Evolutionary conservation across 2,797 vertebrate species (phyloP), one percentile per base, ranked within the genome.

Genomic region (Lacerta agilis): DNA sequence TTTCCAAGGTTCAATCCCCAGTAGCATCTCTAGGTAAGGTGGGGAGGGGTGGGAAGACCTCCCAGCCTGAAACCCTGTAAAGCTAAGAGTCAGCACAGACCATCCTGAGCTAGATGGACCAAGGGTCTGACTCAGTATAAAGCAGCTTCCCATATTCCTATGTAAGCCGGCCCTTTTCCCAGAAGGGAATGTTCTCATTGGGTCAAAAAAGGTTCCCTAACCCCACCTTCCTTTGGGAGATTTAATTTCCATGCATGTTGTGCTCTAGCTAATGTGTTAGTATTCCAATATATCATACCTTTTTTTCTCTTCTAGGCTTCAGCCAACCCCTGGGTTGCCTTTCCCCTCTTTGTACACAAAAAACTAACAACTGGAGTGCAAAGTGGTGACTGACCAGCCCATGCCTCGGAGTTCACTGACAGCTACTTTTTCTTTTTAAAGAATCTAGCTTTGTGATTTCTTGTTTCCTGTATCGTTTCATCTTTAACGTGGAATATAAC

Each of bases 261-360:
- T 36, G 18, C 17, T 20, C 20, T 27, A 25, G 49, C 55, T 55
- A 55, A 55, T 55, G 13, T 55, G 49, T 55, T 55, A 55, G 79
- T 38, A 61, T 10, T 36, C 20, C 33, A 81, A 64, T 13, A n/a
- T 86, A 83, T 77, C 85, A 69, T 88, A 72, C 3, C 27, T 13
- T 41, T 18, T 18, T 80, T 88, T 3, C 93, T 45, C 71, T 92
- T 81, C 20, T 91, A 99, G 99, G 99, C 96, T 99, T 83, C 99
- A 99, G 88, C 98, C 98, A 4, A 98, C 98, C 11, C 96, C 97
- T 0, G 98, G 98, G 82, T 96, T 99, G 72, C 98, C 98, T 10
- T 99, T 99, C 83, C 97, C 98, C 0, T 69, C 91, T 0, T 97
- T 99, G 90, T 99, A 98, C 81, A 97, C 93, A 36, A 96, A 87